A percentile compares a stretch with the other conserved stretches of the same genome.
Conservation (phyloP, 2,797 vertebrate species). For the Thamnophis elegans region DNA sequence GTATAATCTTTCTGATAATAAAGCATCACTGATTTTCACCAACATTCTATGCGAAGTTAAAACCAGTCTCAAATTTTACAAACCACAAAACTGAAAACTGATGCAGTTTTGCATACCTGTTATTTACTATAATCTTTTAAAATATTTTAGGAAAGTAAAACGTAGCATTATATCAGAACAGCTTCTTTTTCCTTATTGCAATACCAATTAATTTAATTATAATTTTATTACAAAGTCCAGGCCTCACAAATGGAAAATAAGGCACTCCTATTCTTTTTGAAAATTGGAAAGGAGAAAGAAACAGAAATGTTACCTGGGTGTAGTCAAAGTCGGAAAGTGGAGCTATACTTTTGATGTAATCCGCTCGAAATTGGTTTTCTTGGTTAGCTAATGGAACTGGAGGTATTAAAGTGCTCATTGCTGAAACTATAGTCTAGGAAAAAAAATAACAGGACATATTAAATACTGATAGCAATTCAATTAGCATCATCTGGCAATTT, state of each 20-base stretch:
- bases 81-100: neutral
- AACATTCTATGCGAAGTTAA: slow-evolving; percentile 36
- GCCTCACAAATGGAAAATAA: slow-evolving; percentile 17
- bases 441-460: slow-evolving; percentile 45
- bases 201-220: slow-evolving; percentile 14
- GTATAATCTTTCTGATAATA: neutral
- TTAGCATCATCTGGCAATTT: slow-evolving; percentile 67
- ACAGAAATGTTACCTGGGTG: slow-evolving; percentile 83
- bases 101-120: neutral
- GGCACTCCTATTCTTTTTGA: rapidly evolving
- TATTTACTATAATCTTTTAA: neutral
- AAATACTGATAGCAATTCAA: slow-evolving; percentile 60
- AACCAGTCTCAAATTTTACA: rapidly evolving
- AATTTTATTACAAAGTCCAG: neutral
- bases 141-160: slow-evolving; percentile 16
- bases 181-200: neutral
- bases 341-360: slow-evolving; percentile 95
- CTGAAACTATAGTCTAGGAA: slow-evolving; percentile 90
- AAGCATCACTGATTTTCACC: slow-evolving; percentile 21
- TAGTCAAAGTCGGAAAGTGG: slow-evolving; percentile 96
- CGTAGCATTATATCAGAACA: neutral
- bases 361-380: slow-evolving; percentile 88
- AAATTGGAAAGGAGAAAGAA: slow-evolving; percentile 2
- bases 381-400: slow-evolving; percentile 89
- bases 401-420: slow-evolving; percentile 94